Conservation (phyloP, 2,888 invertebrate species). For the Chloromyia formosa region DNA sequence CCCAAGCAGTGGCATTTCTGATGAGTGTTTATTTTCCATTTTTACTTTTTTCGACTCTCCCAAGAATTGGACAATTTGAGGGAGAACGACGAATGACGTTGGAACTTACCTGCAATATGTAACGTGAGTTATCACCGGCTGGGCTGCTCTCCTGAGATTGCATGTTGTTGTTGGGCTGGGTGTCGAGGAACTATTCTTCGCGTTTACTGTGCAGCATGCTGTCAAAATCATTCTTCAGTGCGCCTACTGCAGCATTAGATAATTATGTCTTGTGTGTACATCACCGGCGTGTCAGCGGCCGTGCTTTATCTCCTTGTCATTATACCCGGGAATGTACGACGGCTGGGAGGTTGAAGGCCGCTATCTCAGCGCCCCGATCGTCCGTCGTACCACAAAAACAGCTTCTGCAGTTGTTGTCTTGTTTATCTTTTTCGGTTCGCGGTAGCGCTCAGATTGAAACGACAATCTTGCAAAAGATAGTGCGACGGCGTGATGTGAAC, state of each 20-base stretch:
- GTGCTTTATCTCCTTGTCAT: constrained; percentile 29
- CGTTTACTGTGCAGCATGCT: constrained; percentile 23
- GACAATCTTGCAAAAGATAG: background rate
- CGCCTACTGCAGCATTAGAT: background rate
- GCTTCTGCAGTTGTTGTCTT: background rate
- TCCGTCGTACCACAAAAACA: background rate
- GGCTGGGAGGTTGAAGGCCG: constrained; percentile 28
- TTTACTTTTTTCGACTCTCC: background rate
- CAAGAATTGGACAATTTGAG: too few relatives aligned
- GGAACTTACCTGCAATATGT: constrained; percentile 76
- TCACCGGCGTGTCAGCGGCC: constrained; percentile 20
- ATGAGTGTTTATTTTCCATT: background rate
- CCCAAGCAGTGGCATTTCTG: too few relatives aligned
- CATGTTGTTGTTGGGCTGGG: constrained; percentile 44
- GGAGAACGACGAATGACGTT: background rate
- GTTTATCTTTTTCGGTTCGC: background rate
- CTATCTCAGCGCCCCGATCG: background rate
- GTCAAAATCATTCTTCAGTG: constrained; percentile 18
- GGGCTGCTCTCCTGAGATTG: constrained; percentile 49
- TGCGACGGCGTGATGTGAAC: too few relatives aligned
- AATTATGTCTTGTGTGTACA: background rate
- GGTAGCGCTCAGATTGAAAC: background rate
- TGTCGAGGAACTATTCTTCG: constrained; percentile 34
- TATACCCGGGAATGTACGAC: background rate
- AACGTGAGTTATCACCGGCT: constrained; percentile 62